Base-by-base conservation (phyloP, 2,888 invertebrate genomes). In the Hydriomena furcata region DNA sequence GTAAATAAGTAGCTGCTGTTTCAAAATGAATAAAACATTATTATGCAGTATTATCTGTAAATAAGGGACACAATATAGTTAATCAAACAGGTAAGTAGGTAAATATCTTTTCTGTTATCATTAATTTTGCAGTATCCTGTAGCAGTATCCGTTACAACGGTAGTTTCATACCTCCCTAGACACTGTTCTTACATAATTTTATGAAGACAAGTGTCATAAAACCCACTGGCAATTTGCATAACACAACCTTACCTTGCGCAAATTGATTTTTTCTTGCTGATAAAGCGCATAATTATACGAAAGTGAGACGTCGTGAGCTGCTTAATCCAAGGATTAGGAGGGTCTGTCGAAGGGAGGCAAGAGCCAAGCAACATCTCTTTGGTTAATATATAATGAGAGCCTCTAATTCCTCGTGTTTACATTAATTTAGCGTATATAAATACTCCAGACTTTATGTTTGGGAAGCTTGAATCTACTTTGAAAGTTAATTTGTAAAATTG, bases 311-410 rank as follows among this genome's bases (percentile, higher is more conserved):
- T 75, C 73, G 73, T 70, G 71, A 72, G 70, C 69, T 73, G 68
- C 80, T 78, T 86, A 85, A 87, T 82, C 81, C 77, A 17, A 48
- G 69, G 82, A 79, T 87, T 82, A 71, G 70, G 69, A 79, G 82
- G 83, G 81, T 64, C 69, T 76, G 82, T 84, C 79, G 82, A 83
- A 84, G 81, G 71, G 74, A 78, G 68, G 66, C 66, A 73, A 74
- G 72, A 85, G 79, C 70, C 73, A 76, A 66, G 65, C 67, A 71
- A 73, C 73, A 66, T 78, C 84, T 79, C 80, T 68, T 79, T 70
- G 82, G 84, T 87, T 84, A 87, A 88, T 87, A 84, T 78, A 76
- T 87, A 88, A 88, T 86, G 84, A 84, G 76, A 72, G 71, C 71
- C 68, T 75, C 80, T 78, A 78, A 79, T 76, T 71, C 71, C 65